Base-by-base conservation (phyloP, 1,140 invertebrate species). In the Scaptomyza montana region DNA sequence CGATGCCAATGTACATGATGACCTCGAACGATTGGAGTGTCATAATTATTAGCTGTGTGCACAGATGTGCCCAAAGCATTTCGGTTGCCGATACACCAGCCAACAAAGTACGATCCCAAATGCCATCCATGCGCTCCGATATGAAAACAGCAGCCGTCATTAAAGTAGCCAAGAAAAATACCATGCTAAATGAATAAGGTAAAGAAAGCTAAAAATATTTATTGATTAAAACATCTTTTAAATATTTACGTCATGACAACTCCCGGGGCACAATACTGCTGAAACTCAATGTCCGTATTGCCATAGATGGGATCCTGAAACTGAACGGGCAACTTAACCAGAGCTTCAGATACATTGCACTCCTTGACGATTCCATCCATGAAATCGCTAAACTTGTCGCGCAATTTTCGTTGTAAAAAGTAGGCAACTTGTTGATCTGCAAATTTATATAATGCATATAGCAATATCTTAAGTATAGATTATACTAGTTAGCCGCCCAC, bases 71-170 rank as follows among this genome's bases (percentile, higher is more conserved):
- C 21, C 96, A 74, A 50, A 96, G 93, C 66, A 96, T 94, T 92
- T 96, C 95, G 12, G 93, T 80, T 5, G 95, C 93, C 30, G 92
- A 94, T 0, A 96, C 94, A 30, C 95, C 95, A 65, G 96, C 95
- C 8, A 97, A 95, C 0, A 96, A 92, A 56, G 94, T 80, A 7
- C 84, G 79, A 64, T 90, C 78, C 81, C 80, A 90, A 53, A 87
- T 89, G 19, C 96, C 97, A 84, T 97, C 96, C 77, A 95, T 93
- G 36, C 95, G 94, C 89, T 98, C 97, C 0, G 95, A 93, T 39
- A 98, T 96, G 85, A 98, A 96, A 6, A 96, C 94, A 1, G 95
- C 93, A 0, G 96, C 95, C 2, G 96, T 97, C 64, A 97, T 93
- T 12, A 95, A 94, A 1, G 96, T 95, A 0, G 96, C 94, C 92